Conservation (phyloP, 1,140 invertebrate species). For the Drosophila lacteicornis region DNA sequence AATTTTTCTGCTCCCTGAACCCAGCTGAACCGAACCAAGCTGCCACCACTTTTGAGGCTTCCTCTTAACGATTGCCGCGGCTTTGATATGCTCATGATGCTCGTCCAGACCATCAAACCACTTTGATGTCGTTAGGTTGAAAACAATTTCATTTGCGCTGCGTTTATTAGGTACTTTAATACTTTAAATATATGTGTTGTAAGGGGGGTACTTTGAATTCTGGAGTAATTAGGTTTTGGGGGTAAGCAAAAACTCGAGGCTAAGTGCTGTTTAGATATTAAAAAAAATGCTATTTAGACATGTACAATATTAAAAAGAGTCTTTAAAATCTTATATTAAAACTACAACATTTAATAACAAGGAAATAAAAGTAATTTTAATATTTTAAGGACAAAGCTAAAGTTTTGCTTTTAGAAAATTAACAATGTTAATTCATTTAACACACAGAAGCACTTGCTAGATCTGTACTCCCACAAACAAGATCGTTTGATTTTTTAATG, state of each 20-base stretch:
- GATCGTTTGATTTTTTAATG: no score
- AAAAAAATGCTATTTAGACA: no score
- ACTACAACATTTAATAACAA: background rate
- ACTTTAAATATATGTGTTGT: background rate
- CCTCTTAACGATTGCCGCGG: constrained; percentile 27
- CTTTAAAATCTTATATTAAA: background rate
- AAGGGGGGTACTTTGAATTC: constrained; percentile 2
- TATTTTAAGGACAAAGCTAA: no score
- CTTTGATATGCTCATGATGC: constrained; percentile 30
- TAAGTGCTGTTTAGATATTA: background rate
- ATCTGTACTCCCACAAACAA: no score
- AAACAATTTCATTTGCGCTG: constrained; percentile 36
- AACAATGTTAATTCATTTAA: no score
- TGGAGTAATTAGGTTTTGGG: background rate
- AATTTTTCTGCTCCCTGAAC: constrained; percentile 67
- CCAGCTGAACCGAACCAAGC: constrained; percentile 36
- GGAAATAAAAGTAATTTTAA: background rate
- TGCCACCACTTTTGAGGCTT: constrained; percentile 60
- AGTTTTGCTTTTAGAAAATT: no score
- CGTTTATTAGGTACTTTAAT: constrained; percentile 14
- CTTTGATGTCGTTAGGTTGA: constrained; percentile 29
- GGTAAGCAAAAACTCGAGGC: background rate
- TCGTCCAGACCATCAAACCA: constrained; percentile 20
- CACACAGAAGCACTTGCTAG: no score
- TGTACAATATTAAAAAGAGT: background rate